Evolutionary conservation across 64 coral and sea anemone species (phyloP).

Genomic region (Montipora foliosa): DNA sequence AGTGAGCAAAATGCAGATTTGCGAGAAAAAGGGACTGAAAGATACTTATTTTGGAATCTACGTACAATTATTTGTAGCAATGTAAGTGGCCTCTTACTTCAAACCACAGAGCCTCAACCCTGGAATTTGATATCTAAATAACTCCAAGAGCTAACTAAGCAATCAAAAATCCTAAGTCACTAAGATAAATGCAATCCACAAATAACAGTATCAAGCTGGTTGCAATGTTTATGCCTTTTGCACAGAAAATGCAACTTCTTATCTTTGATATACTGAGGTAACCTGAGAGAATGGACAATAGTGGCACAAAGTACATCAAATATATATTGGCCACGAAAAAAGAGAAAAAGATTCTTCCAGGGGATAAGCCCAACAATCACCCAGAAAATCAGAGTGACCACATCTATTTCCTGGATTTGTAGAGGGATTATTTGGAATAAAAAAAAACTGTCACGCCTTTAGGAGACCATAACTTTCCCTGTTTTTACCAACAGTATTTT

Average conservation of each 20-base stretch:
- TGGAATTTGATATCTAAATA: constrained; percentile 55
- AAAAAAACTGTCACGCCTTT: background rate
- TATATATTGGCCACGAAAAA: background rate
- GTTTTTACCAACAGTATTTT: background rate
- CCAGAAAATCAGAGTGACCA: no score
- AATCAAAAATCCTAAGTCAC: constrained; percentile 19
- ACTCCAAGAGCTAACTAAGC: background rate
- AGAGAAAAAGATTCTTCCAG: background rate
- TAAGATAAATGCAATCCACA: background rate
- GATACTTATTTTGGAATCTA: no score
- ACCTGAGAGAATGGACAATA: no score
- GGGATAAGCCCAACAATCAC: background rate
- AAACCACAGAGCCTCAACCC: background rate
- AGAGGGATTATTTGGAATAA: background rate
- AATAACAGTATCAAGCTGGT: background rate
- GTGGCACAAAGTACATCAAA: no score
- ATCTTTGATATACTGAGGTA: no score
- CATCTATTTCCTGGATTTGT: constrained; percentile 11
- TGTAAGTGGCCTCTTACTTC: background rate
- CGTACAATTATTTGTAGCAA: no score
- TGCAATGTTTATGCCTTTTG: no score
- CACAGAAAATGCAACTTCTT: background rate
- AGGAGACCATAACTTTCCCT: background rate
- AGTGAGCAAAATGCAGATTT: no score
- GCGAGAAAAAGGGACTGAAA: no score